phyloP scores from a whole-genome alignment of 2,888 invertebrate species.

The Mythimna loreyi region DNA sequence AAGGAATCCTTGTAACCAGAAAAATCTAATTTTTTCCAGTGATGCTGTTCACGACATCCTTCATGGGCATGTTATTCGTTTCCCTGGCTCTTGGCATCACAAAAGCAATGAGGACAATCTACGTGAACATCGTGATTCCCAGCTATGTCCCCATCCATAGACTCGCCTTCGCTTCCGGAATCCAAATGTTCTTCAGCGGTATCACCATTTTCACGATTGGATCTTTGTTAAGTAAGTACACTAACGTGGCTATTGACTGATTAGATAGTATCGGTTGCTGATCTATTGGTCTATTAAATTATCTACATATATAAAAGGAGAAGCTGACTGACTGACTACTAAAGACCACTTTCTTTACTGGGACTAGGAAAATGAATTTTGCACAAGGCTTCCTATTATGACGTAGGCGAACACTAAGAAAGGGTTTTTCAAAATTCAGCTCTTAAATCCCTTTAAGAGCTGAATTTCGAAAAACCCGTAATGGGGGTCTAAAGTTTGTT shows the following conservation, averaged over 20 bases:
- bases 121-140: constrained; percentile 93
- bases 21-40: constrained; percentile 83
- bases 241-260: constrained; percentile 21
- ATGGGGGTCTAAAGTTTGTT: too few relatives aligned
- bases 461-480: too few relatives aligned
- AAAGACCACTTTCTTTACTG: too few relatives aligned
- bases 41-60: constrained; percentile 85
- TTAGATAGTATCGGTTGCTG: constrained; percentile 29
- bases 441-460: too few relatives aligned
- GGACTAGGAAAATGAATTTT: too few relatives aligned
- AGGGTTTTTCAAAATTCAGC: too few relatives aligned
- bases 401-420: too few relatives aligned
- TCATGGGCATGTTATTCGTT: constrained; percentile 85
- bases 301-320: too few relatives aligned
- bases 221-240: constrained; percentile 91
- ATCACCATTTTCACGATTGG: constrained; percentile 91
- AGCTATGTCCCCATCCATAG: constrained; percentile 92
- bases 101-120: constrained; percentile 93
- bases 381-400: too few relatives aligned
- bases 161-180: constrained; percentile 92
- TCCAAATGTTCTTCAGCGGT: constrained; percentile 93
- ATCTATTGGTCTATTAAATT: constrained; percentile 1
- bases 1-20: background rate
- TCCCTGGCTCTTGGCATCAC: constrained; percentile 92
- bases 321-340: too few relatives aligned